phyloP scores from a whole-genome alignment of 1,140 invertebrate species.

The Heliconius nattereri region DNA sequence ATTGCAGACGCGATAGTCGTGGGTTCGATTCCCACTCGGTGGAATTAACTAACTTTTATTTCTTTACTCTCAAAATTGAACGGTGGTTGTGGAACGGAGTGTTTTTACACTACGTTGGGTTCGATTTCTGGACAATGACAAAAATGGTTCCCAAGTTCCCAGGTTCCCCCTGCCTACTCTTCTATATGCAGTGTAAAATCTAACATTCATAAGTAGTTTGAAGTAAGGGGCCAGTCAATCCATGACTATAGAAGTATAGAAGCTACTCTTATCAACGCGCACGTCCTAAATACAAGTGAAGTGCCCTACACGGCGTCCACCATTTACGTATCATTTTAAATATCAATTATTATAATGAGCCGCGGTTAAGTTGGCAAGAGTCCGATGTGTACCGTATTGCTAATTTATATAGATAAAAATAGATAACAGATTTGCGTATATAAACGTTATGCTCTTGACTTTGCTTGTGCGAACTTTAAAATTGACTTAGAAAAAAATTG shows the following conservation, averaged over 20 bases:
- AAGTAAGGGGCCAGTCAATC: not conserved
- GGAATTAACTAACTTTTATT: not conserved
- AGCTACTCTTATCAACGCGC: slow-evolving; percentile 24
- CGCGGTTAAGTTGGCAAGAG: slow-evolving; percentile 26
- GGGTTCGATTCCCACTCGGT: not conserved
- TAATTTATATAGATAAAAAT: slow-evolving; percentile 5
- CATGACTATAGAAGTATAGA: not conserved
- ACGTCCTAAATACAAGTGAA: slow-evolving; percentile 34
- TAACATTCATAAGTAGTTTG: not conserved
- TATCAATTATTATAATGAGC: slow-evolving; percentile 36
- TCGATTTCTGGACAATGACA: not conserved
- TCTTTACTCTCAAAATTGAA: not conserved
- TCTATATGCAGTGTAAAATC: not conserved
- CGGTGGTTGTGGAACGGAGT: no score
- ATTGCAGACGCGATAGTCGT: not conserved
- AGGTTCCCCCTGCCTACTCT: no score
- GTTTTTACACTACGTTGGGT: no score
- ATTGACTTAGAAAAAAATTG: no score
- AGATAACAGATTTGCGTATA: not conserved
- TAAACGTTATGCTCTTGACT: not conserved
- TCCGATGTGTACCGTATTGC: slow-evolving; percentile 13
- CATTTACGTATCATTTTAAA: slow-evolving; percentile 30
- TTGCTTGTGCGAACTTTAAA: no score
- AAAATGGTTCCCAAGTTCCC: not conserved
- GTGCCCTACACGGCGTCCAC: slow-evolving; percentile 17